Base-by-base conservation (phyloP, 2,113 vertebrate genomes). In the Vicugna pacos region DNA sequence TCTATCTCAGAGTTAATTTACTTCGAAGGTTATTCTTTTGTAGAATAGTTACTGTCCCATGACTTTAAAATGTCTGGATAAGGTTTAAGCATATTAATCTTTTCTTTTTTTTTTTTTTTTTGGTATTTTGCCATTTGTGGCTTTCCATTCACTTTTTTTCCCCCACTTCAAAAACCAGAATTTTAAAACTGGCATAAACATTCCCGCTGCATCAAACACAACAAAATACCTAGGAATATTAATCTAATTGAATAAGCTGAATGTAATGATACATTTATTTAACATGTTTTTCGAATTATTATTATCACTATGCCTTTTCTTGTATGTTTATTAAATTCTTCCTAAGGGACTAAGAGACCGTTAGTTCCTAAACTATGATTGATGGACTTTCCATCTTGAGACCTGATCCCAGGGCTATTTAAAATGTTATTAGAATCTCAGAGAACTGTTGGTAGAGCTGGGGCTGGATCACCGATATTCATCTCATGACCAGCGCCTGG, bases 31-130 rank as follows among this genome's bases (percentile, higher is more conserved):
- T 42, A 46, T 72, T 42, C 50, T 76, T 62, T 86, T 9, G 22
- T 76, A 20, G 46, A 62, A 70, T 17, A 58, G 56, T 38, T 16
- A 32, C 17, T 19, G 15, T 42, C 13, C 14, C 3, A 2, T n/a
- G 88, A 38, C 15, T 58, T 82, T n/a, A 52, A 93, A 67, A 17
- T 75, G 62, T 70, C 65, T 52, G 58, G 8, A n/a, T 26, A 69
- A 32, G 62, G 70, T 83, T 86, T 69, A 52, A 56, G 80, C 88
- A 46, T 91, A 15, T 48, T 72, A 32, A 72, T 38, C 67, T 81
- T 64, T 42, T 42, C 38, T 42, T 42, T 5, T 42, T 42, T 42
- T 42, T 38, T 38, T 42, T 5, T 42, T 42, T 42, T 42, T 42
- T 42, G 38, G 5, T 42, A 42, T 42, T 42, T 42, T 42, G 38